Conservation (phyloP, 2,888 invertebrate species). For the Eupithecia pulchellata region DNA sequence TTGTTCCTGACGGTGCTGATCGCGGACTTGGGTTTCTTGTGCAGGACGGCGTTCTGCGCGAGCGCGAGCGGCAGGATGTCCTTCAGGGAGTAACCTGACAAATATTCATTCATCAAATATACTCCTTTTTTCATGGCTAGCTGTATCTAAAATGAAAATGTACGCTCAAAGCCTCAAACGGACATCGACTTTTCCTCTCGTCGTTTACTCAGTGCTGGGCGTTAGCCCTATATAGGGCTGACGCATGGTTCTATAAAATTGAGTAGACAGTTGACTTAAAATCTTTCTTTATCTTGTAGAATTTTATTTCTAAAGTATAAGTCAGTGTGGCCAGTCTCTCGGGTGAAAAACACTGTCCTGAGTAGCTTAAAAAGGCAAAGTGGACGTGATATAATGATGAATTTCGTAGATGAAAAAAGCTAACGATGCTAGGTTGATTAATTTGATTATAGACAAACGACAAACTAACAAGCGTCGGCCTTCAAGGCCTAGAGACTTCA, state of each 20-base stretch:
- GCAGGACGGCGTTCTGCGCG: constrained; percentile 90
- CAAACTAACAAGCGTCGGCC: too few species aligned
- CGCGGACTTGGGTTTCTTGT: constrained; percentile 91
- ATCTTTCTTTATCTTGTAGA: not conserved
- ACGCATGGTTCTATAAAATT: not conserved
- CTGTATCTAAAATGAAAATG: not conserved
- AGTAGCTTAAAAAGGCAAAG: too few species aligned
- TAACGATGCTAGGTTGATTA: too few species aligned
- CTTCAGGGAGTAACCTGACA: constrained; percentile 89
- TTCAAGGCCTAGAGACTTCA: too few species aligned
- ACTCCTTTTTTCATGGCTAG: too few species aligned
- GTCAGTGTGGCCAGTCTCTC: too few species aligned
- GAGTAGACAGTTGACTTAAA: too few species aligned
- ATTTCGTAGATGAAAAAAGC: too few species aligned
- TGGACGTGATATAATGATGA: too few species aligned
- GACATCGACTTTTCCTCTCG: not conserved
- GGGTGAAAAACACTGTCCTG: too few species aligned
- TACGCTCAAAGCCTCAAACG: not conserved
- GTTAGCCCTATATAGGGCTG: not conserved
- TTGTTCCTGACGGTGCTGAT: constrained; percentile 95
- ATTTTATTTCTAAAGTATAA: not conserved
- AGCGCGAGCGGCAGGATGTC: constrained; percentile 91
- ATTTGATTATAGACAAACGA: too few species aligned
- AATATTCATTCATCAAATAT: not conserved
- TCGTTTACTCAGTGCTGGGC: not conserved